Evolutionary conservation across 2,888 invertebrate species (phyloP).

Genomic region (Dromius quadrimaculatus): DNA sequence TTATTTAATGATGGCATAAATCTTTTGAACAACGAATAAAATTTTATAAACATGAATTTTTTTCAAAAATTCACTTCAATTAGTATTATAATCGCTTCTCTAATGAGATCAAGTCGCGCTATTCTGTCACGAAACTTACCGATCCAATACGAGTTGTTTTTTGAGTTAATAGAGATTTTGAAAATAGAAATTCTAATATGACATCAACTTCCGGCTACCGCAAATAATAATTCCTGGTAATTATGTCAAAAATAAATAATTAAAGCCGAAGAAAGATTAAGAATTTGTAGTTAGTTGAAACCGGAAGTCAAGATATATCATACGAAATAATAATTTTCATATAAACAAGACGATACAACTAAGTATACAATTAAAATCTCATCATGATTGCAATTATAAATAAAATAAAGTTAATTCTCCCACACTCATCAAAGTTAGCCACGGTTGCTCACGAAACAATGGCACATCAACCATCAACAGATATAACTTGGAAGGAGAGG

Average conservation of each 20-base stretch:
- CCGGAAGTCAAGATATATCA: slow-evolving; percentile 46
- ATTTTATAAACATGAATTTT: too few species aligned
- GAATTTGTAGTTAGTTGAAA: slow-evolving; percentile 34
- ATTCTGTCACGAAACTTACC: too few species aligned
- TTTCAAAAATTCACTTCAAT: too few species aligned
- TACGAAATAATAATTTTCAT: slow-evolving; percentile 50
- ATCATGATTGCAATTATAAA: slow-evolving; percentile 49
- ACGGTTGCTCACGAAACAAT: slow-evolving; percentile 43
- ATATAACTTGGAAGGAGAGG: slow-evolving; percentile 14
- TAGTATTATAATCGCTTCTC: too few species aligned
- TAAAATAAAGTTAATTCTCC: slow-evolving; percentile 48
- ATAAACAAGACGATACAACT: slow-evolving; percentile 32
- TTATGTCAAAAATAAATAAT: slow-evolving; percentile 30
- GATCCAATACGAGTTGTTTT: too few species aligned
- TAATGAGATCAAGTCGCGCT: too few species aligned
- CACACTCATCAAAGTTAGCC: slow-evolving; percentile 51
- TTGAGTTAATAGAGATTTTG: not conserved
- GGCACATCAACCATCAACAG: slow-evolving; percentile 36
- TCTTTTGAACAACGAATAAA: too few species aligned
- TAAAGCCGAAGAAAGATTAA: slow-evolving; percentile 21
- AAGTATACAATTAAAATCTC: slow-evolving; percentile 49
- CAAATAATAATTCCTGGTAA: slow-evolving; percentile 32
- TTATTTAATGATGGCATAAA: too few species aligned
- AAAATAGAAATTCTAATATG: slow-evolving; percentile 25
- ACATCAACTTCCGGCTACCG: slow-evolving; percentile 34